Evolutionary conservation across 1,140 invertebrate genomes (phyloP).

Genomic region (Penaeus japonicus): DNA sequence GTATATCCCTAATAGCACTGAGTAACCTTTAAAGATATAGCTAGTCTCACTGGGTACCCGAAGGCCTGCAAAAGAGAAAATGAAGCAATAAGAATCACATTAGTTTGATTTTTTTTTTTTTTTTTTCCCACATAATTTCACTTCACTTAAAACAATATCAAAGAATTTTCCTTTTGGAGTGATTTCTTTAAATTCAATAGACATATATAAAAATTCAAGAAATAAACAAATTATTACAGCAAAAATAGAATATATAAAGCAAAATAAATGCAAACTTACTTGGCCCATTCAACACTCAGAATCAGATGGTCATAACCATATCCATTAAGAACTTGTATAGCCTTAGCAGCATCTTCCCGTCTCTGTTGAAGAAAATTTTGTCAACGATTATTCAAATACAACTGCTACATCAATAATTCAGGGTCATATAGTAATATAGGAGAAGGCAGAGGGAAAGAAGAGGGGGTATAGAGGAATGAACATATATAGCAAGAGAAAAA

Average conservation of each 20-base stretch:
- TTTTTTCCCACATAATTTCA: no score
- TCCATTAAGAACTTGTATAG: constrained; percentile 89
- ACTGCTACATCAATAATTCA: no score
- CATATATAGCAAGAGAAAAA: no score
- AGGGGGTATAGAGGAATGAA: no score
- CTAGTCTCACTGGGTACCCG: constrained; percentile 46
- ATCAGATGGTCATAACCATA: constrained; percentile 99
- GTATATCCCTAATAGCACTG: no score
- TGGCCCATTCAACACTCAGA: constrained; percentile 98
- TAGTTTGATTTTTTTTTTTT: not conserved
- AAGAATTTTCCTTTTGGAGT: no score
- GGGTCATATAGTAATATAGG: no score
- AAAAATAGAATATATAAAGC: not conserved
- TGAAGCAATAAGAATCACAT: not conserved
- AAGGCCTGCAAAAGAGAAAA: constrained; percentile 48
- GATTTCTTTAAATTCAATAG: no score
- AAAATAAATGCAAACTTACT: constrained; percentile 65
- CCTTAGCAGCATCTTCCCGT: constrained; percentile 86
- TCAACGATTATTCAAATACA: no score
- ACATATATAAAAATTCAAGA: not conserved
- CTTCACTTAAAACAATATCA: no score
- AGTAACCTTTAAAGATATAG: no score
- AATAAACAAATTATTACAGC: not conserved
- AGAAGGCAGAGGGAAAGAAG: no score
- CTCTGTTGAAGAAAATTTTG: constrained; percentile 70